phyloP scores from a whole-genome alignment of 2,113 vertebrate species.

The Calidris pugnax region DNA sequence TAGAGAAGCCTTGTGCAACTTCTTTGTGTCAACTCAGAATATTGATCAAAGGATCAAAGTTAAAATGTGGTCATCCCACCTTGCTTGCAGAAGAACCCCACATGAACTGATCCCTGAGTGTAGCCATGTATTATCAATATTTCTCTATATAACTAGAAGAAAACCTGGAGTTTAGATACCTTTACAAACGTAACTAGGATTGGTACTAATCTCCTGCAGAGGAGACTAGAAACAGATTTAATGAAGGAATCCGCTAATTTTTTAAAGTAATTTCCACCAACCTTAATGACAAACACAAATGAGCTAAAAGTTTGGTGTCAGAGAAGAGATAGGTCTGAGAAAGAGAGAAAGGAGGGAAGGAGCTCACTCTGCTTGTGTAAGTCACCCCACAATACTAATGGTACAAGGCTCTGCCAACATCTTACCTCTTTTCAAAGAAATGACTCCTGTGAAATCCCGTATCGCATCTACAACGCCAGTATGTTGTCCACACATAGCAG shows the following conservation, averaged over 20 bases:
- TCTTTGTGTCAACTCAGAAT: too few species aligned
- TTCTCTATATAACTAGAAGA: background rate
- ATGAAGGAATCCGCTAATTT: background rate
- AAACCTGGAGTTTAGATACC: background rate
- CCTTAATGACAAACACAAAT: background rate
- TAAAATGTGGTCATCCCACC: background rate
- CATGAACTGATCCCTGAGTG: background rate
- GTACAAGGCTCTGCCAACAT: background rate
- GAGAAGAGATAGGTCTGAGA: background rate
- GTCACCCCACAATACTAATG: background rate
- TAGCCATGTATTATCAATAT: background rate
- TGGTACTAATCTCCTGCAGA: background rate
- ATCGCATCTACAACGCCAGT: background rate
- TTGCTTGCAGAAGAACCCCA: background rate
- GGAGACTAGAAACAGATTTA: background rate
- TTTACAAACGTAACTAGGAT: background rate
- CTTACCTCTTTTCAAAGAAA: background rate
- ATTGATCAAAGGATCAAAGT: too few species aligned
- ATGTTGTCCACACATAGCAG: background rate
- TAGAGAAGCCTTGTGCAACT: background rate
- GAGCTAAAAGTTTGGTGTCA: background rate
- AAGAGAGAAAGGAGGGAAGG: background rate
- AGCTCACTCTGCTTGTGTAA: background rate
- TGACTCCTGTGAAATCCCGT: fast-evolving
- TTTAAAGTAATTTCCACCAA: background rate